Base-by-base conservation (phyloP, 2,797 vertebrate species). In the Anguilla anguilla region DNA sequence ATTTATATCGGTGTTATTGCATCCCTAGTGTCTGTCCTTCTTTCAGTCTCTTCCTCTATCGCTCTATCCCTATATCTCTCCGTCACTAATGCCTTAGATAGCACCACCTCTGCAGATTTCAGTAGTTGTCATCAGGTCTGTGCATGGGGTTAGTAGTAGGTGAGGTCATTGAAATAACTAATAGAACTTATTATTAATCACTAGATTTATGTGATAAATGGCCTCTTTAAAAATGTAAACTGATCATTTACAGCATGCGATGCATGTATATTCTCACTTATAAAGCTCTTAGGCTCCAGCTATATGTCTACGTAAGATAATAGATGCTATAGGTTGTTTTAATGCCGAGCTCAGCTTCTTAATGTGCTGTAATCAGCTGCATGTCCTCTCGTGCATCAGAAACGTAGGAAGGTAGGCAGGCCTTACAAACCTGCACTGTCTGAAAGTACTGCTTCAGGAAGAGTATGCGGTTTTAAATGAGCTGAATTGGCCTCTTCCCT, bases 21-120 rank as follows among this genome's bases (percentile, higher is more conserved):
- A 9, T 61, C 43, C 59, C 82, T 49, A 55, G n/a, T 72, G 51
- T 85, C 69, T 82, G 35, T 85, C 19, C 35, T 17, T 79, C 81
- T 86, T 88, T 81, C 86, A 69, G 81, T 74, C 51, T 89, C 87
- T 55, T 88, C 86, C 87, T 87, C 72, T 88, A 90, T 90, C 89
- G 84, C 87, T 88, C 84, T 89, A 89, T 90, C 90, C 85, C 87
- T 87, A 72, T 22, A 6, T 84, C 86, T 74, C 87, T 85, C 55
- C 49, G 22, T 85, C 15, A 57, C 67, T 69, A 67, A 31, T 6
- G 84, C 86, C 88, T 55, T 89, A 87, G 85, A 84, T 89, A 87
- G 88, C 87, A 88, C 88, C 84, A 46, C 19, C 35, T 85, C 81
- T 86, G 55, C 84, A 49, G 46, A 67, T 69, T 74, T 51, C 19